Evolutionary conservation across 2,797 vertebrate species (phyloP).

Genomic region (Paratrypauchen microcephalus): DNA sequence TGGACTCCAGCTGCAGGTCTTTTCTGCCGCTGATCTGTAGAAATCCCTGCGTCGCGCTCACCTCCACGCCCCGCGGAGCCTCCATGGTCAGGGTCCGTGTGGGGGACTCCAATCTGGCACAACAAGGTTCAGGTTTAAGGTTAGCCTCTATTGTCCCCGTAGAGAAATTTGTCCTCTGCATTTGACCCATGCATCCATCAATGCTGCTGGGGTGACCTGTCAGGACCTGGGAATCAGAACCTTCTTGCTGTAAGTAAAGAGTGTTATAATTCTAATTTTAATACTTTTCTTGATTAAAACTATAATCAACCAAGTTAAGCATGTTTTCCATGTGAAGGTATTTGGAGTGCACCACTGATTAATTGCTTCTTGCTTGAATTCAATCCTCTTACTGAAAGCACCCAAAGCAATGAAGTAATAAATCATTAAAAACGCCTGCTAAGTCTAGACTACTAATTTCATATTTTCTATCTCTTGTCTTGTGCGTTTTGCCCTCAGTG

Average conservation of each 20-base stretch:
- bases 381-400: conserved; percentile 18
- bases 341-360: conserved; percentile 15
- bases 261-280: no score
- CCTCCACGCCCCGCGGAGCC: conserved; percentile 88
- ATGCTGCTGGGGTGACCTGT: no score
- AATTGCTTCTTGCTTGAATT: conserved; percentile 29
- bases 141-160: no score
- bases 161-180: no score
- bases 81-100: conserved; percentile 90
- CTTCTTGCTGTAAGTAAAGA: no score
- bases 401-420: conserved; percentile 14
- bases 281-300: no score
- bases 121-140: no score
- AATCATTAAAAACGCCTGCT: conserved; percentile 13
- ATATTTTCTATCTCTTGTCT: conserved; percentile 8
- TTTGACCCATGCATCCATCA: no score
- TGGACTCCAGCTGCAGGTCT: conserved; percentile 89
- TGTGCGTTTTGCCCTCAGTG: conserved; percentile 9
- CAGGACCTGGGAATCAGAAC: no score
- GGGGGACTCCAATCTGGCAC: conserved; percentile 86
- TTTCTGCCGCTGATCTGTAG: conserved; percentile 87
- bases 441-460: conserved; percentile 1
- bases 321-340: conserved; percentile 10
- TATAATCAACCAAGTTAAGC: conserved; percentile 8
- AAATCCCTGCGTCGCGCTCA: conserved; percentile 82